phyloP scores from a whole-genome alignment of 2,113 vertebrate species.

The Nesoenas mayeri region DNA sequence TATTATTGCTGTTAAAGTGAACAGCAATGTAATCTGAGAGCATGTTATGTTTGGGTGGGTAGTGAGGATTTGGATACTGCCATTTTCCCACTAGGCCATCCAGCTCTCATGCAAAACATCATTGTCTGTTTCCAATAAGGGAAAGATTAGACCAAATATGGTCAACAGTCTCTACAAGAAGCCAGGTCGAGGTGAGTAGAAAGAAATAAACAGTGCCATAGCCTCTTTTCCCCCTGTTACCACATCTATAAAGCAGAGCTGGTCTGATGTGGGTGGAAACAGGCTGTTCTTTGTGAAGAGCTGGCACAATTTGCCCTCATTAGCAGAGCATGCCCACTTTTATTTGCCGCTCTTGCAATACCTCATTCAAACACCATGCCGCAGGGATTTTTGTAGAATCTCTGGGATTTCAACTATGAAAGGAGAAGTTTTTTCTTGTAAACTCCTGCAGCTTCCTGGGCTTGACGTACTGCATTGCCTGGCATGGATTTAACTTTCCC shows the following conservation, averaged over 20 bases:
- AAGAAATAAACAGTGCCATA: background rate
- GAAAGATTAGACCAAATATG: background rate
- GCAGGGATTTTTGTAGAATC: background rate
- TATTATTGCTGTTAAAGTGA: background rate
- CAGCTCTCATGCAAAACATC: background rate
- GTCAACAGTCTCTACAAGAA: background rate
- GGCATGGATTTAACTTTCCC: background rate
- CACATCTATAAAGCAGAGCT: background rate
- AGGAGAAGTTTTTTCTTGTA: background rate
- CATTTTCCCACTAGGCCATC: background rate
- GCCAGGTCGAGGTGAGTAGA: background rate
- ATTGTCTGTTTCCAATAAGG: background rate
- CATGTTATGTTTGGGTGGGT: background rate
- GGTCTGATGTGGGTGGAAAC: background rate
- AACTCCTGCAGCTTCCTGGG: background rate
- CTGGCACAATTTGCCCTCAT: slow-evolving; percentile 18
- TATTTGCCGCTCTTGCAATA: background rate
- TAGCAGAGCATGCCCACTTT: background rate
- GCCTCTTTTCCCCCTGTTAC: background rate
- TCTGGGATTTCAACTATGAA: background rate
- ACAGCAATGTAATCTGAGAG: background rate
- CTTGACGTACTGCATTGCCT: background rate
- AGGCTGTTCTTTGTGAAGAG: background rate
- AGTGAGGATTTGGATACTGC: background rate
- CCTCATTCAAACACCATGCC: background rate